These are phyloP conservation scores for Dendrolimus punctatus DNA, from an alignment of 1,140 invertebrate species.

Conservation along the genomic window DNA sequence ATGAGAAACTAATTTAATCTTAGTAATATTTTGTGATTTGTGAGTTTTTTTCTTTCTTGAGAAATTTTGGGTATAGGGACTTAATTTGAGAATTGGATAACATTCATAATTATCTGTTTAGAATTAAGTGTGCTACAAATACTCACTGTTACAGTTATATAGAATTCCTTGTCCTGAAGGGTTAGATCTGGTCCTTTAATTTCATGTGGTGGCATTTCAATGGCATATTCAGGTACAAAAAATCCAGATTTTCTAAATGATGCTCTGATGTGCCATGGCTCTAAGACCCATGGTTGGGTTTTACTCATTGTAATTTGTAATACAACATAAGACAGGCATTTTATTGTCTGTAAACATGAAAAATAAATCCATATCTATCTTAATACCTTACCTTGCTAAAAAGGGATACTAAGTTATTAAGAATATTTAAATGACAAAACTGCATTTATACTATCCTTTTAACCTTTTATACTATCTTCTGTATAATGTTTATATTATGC, in stretches of 20 bases:
- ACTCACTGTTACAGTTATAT: constrained; percentile 84
- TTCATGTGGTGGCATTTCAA: constrained; percentile 80
- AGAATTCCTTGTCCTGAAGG: constrained; percentile 86
- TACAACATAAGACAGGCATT: constrained; percentile 67
- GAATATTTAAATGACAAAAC: too few species aligned
- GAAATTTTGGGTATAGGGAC: too few species aligned
- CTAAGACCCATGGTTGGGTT: constrained; percentile 83
- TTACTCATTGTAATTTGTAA: constrained; percentile 83
- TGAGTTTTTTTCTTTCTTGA: too few species aligned
- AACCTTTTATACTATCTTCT: too few species aligned
- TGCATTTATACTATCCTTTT: too few species aligned
- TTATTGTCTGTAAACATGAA: constrained; percentile 71
- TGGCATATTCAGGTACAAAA: constrained; percentile 78
- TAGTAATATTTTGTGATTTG: too few species aligned
- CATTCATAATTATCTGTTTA: too few species aligned
- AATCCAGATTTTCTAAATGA: constrained; percentile 80
- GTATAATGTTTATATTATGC: too few species aligned
- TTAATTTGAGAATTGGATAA: too few species aligned
- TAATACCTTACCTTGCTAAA: too few species aligned
- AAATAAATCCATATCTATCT: background rate
- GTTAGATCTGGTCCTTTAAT: constrained; percentile 86
- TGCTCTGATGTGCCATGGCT: constrained; percentile 85
- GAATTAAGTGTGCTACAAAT: background rate
- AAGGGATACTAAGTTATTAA: too few species aligned
- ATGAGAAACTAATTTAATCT: too few species aligned